Evolutionary conservation across 2,797 vertebrate species (phyloP).

Genomic region (Sebastes kiyomatsui): DNA sequence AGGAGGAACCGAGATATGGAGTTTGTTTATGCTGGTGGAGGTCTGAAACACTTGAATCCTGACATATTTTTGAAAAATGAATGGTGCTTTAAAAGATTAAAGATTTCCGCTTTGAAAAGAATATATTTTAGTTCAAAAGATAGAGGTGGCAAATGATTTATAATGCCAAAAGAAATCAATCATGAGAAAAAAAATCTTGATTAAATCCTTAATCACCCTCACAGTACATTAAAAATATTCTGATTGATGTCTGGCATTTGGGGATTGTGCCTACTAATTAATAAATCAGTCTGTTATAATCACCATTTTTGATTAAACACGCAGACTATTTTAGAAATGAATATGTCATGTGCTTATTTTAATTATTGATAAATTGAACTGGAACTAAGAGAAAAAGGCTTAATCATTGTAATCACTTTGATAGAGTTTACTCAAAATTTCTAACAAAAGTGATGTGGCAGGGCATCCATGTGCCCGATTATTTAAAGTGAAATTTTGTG

Average conservation of each 20-base stretch:
- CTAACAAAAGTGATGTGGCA: neutral
- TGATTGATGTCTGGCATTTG: conserved; percentile 20
- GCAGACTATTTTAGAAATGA: conserved; percentile 7
- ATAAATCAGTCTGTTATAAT: conserved; percentile 12
- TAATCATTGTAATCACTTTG: conserved; percentile 43
- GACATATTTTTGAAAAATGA: neutral
- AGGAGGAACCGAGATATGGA: neutral
- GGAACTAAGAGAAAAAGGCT: neutral
- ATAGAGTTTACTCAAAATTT: conserved; percentile 21
- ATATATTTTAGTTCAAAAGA: neutral
- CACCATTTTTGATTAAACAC: conserved; percentile 18
- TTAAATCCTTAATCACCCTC: conserved; percentile 1
- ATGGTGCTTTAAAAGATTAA: neutral
- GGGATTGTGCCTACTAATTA: neutral
- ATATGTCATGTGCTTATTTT: neutral
- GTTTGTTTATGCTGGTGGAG: neutral
- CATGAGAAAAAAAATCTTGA: neutral
- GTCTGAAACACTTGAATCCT: neutral
- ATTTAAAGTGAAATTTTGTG: neutral
- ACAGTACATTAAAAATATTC: neutral
- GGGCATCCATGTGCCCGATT: neutral
- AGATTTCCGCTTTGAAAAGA: neutral
- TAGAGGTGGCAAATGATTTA: neutral
- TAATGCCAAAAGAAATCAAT: neutral
- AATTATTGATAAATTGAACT: neutral